These are phyloP conservation scores for Aythya fuligula DNA, from an alignment of 2,797 vertebrate species.

Conservation along the genomic window DNA sequence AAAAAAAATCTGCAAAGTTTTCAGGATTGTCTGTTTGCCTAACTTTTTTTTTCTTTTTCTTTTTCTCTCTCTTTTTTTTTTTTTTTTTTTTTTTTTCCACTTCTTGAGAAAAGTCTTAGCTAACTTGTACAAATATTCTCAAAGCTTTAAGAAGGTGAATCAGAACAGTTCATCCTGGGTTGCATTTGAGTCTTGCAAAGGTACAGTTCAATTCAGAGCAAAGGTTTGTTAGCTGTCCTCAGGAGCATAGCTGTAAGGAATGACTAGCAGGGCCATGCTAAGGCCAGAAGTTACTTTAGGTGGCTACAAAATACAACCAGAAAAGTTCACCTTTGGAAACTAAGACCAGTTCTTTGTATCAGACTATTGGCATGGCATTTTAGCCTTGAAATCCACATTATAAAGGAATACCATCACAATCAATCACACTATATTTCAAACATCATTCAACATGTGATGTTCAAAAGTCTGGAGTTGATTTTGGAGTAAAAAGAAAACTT, in stretches of 20 bases:
- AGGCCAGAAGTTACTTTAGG: background rate
- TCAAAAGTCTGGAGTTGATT: background rate
- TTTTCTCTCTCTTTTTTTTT: no score
- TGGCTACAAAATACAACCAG: background rate
- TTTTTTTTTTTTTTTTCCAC: background rate
- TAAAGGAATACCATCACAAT: accelerated
- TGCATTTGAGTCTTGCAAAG: background rate
- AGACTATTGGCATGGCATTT: background rate
- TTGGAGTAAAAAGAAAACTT: background rate
- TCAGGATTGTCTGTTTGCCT: background rate
- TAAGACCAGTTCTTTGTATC: background rate
- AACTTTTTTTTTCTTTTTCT: background rate
- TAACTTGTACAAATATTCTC: background rate
- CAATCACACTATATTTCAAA: background rate
- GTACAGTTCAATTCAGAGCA: background rate
- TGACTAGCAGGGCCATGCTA: background rate
- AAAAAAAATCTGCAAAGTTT: background rate
- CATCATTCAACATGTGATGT: background rate
- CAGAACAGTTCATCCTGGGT: background rate
- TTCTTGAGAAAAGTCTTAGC: background rate
- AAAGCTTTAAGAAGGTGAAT: background rate
- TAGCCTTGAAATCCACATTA: background rate
- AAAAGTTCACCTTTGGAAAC: background rate
- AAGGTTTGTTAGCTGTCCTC: background rate
- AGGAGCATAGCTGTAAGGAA: background rate